phyloP scores from a whole-genome alignment of 2,888 invertebrate species.

The Metacarcinus magister region DNA sequence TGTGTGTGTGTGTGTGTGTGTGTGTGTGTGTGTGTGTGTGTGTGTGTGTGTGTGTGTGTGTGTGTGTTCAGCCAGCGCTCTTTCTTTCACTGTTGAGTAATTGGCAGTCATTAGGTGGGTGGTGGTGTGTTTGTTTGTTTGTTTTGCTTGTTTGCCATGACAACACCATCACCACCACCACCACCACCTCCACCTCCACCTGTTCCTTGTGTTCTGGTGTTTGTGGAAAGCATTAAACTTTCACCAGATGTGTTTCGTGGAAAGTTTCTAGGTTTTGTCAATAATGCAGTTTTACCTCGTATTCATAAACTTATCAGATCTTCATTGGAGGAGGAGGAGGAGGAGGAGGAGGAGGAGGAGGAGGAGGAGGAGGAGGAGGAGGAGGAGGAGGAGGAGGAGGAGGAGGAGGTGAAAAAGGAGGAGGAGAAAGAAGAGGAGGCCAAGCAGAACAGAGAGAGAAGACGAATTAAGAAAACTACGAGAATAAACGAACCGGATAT shows the following conservation, averaged over 20 bases:
- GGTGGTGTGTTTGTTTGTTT: background rate
- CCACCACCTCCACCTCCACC: no score
- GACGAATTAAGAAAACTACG: background rate
- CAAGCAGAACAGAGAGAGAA: slow-evolving; percentile 43
- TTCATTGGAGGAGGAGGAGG: background rate
- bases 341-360: background rate
- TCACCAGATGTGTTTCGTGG: background rate
- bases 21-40: slow-evolving; percentile 33
- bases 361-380: background rate
- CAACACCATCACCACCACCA: no score
- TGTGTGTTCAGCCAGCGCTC: background rate
- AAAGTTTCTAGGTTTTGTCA: background rate
- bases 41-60: slow-evolving; percentile 26
- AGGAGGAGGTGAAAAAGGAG: background rate
- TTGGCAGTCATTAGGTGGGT: background rate
- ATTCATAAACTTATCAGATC: background rate
- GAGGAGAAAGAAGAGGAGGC: background rate
- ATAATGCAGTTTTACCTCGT: background rate
- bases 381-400: slow-evolving; percentile 47
- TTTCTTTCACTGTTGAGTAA: background rate
- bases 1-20: slow-evolving; percentile 35
- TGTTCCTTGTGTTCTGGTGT: no score
- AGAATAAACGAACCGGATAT: background rate
- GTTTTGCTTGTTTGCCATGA: background rate
- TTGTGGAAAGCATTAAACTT: no score